These are phyloP conservation scores for Agrotis ipsilon DNA, from an alignment of 2,888 invertebrate species.

Conservation along the genomic window DNA sequence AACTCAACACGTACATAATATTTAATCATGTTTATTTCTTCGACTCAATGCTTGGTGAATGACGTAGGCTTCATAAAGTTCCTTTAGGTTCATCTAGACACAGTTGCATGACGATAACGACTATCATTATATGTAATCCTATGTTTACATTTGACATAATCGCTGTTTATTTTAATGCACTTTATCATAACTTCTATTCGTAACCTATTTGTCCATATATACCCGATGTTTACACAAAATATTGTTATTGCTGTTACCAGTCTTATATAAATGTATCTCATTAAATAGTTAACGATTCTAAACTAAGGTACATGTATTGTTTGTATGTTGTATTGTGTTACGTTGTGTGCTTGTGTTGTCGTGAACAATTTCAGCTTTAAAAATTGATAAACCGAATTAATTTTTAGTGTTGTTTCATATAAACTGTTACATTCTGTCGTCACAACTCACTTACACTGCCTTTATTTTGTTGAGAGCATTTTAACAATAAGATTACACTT, in stretches of 20 bases:
- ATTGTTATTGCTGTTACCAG: conserved; percentile 61
- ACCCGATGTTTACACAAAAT: conserved; percentile 53
- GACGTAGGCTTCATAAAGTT: conserved; percentile 46
- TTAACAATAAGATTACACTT: conserved; percentile 50
- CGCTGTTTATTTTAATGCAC: conserved; percentile 53
- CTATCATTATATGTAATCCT: conserved; percentile 43
- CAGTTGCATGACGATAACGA: conserved; percentile 44
- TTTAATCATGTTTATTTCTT: conserved; percentile 28
- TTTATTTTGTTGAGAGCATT: conserved; percentile 53
- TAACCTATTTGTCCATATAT: conserved; percentile 45
- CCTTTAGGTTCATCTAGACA: conserved; percentile 46
- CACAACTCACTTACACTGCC: conserved; percentile 61
- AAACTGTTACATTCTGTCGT: conserved; percentile 56
- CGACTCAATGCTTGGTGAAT: conserved; percentile 16
- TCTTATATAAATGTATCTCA: conserved; percentile 55
- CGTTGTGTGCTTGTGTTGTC: conserved; percentile 61
- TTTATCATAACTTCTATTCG: conserved; percentile 51
- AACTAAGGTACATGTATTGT: conserved; percentile 50
- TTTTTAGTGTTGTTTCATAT: conserved; percentile 39
- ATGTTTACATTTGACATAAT: conserved; percentile 35
- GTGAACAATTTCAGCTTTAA: conserved; percentile 57
- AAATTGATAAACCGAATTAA: conserved; percentile 49
- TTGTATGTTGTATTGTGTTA: conserved; percentile 60
- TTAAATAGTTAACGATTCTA: conserved; percentile 51
- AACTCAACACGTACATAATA: conserved; percentile 9